Percentiles rank a stretch among this genome's conserved stretches.
These are phyloP conservation scores for Oceanodroma leucorhoa DNA, from an alignment of 2,797 vertebrate genomes.

Conservation along the genomic window DNA sequence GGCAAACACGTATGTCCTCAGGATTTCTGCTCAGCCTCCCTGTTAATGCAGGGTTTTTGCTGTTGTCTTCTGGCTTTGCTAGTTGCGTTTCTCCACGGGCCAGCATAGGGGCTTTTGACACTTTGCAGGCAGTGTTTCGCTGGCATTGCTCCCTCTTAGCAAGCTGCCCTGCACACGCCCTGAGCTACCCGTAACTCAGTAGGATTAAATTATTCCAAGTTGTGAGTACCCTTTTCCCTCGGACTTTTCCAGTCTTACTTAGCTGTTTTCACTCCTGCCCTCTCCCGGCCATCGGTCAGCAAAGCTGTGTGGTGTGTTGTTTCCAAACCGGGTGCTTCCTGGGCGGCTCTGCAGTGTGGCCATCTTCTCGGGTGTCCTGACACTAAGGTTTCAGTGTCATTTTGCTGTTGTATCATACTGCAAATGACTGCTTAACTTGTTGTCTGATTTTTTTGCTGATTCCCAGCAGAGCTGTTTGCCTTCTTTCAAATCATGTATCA, in stretches of 20 bases:
- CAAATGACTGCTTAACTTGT: not conserved
- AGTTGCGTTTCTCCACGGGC: not conserved
- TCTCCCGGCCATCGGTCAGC: not conserved
- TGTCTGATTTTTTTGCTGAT: not conserved
- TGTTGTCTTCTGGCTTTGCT: not conserved
- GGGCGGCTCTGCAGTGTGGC: accelerated
- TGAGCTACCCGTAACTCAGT: not conserved
- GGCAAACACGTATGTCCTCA: accelerated
- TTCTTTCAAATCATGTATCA: not conserved
- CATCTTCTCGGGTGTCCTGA: not conserved
- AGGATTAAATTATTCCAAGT: not conserved
- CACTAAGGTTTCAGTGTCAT: not conserved
- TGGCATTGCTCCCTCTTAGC: not conserved
- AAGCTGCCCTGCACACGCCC: not conserved
- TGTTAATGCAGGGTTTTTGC: not conserved
- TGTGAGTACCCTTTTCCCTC: not conserved
- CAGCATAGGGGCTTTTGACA: not conserved
- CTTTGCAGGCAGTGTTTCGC: accelerated
- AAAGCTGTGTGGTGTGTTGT: accelerated
- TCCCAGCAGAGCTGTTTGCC: not conserved
- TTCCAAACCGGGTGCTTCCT: not conserved
- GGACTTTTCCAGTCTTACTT: not conserved
- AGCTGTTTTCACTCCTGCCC: not conserved
- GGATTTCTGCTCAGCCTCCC: not conserved
- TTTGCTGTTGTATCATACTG: not conserved